Conservation (phyloP, 2,888 invertebrate species). For the Agrotis puta region DNA sequence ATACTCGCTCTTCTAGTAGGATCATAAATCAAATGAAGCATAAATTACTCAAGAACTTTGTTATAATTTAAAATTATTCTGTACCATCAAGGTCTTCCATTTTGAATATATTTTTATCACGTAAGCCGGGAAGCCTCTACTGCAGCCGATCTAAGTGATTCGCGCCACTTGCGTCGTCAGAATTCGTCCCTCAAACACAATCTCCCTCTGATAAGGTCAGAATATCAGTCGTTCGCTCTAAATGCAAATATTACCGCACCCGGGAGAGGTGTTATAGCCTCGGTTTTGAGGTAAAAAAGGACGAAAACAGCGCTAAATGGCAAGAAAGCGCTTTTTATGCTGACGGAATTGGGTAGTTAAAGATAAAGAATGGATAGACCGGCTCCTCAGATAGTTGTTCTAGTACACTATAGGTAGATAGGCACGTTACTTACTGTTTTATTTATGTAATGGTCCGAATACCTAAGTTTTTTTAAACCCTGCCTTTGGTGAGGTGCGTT, state of each 20-base stretch:
- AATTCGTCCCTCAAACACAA: conserved; percentile 86
- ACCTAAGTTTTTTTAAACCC: conserved; percentile 46
- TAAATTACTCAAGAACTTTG: conserved; percentile 46
- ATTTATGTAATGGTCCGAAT: conserved; percentile 61
- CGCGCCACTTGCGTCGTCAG: conserved; percentile 81
- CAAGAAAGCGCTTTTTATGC: conserved; percentile 87
- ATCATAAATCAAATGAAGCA: conserved; percentile 57
- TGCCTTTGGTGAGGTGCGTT: conserved; percentile 46
- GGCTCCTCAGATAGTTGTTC: conserved; percentile 76
- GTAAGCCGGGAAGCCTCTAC: conserved; percentile 67
- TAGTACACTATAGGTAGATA: conserved; percentile 67
- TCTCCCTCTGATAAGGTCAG: conserved; percentile 89
- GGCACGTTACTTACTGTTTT: conserved; percentile 65
- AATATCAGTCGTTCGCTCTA: conserved; percentile 90
- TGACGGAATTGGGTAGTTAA: conserved; percentile 86
- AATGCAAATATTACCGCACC: conserved; percentile 90
- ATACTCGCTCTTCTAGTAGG: conserved; percentile 18
- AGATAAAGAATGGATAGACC: conserved; percentile 87
- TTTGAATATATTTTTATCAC: conserved; percentile 69
- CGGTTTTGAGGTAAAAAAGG: conserved; percentile 88
- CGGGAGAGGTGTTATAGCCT: conserved; percentile 88
- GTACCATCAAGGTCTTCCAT: conserved; percentile 28
- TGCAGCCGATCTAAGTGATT: conserved; percentile 72
- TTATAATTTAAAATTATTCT: conserved; percentile 42
- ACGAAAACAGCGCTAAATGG: conserved; percentile 88